phyloP scores from a whole-genome alignment of 1,140 invertebrate genomes.

The Lordiphosa clarofinis region DNA sequence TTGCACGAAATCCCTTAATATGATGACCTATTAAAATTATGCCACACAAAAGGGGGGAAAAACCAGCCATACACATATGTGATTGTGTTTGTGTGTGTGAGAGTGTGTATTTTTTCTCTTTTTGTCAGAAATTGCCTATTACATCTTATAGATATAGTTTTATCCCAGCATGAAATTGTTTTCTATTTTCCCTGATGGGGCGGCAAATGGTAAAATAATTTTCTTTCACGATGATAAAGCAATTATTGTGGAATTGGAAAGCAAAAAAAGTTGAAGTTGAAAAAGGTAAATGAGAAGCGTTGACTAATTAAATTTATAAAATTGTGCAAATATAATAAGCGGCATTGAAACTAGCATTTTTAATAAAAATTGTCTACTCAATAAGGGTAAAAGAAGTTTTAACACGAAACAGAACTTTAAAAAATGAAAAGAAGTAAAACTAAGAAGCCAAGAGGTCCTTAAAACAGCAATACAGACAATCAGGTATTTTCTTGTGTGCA shows the following conservation, averaged over 20 bases:
- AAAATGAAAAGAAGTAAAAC: too few relatives aligned
- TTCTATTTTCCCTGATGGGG: conserved; percentile 13
- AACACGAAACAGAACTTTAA: too few relatives aligned
- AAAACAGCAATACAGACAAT: too few relatives aligned
- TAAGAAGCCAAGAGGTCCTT: too few relatives aligned
- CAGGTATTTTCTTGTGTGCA: too few relatives aligned
- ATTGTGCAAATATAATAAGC: too few relatives aligned
- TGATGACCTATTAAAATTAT: conserved; percentile 75
- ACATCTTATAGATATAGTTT: conserved; percentile 34
- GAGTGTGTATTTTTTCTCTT: conserved; percentile 8
- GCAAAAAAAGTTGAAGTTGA: not conserved
- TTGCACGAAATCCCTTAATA: conserved; percentile 69
- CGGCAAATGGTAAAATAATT: conserved; percentile 49
- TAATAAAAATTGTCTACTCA: too few relatives aligned
- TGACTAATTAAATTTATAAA: too few relatives aligned
- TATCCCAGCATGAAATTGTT: conserved; percentile 35
- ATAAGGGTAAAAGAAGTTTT: too few relatives aligned
- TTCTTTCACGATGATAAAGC: conserved; percentile 59
- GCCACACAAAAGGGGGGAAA: conserved; percentile 31
- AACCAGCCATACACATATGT: conserved; percentile 2
- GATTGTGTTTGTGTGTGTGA: conserved; percentile 2
- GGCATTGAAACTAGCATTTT: too few relatives aligned
- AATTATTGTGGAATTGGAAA: conserved; percentile 50
- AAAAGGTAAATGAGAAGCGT: conserved; percentile 2
- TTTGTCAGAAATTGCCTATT: conserved; percentile 44